Evolutionary conservation across 2,113 vertebrate species (phyloP).

Genomic region (Clarias macrocephalus): DNA sequence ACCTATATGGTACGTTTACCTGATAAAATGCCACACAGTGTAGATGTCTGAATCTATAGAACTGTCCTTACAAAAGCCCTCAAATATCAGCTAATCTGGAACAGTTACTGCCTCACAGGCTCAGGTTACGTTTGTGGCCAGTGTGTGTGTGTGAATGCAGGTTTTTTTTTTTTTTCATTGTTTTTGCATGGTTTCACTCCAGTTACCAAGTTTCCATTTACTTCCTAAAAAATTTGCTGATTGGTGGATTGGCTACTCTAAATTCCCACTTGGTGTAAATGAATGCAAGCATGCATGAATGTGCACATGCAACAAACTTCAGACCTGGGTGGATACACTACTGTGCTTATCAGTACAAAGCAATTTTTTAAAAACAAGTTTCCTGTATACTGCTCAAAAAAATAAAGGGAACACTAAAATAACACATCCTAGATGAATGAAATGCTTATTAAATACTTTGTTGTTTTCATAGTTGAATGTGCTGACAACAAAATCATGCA

Average conservation of each 20-base stretch:
- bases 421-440: no score
- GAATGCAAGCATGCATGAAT: background rate
- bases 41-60: background rate
- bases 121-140: background rate
- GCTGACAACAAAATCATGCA: no score
- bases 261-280: background rate
- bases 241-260: background rate
- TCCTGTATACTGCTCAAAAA: background rate
- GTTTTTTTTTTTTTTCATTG: no score
- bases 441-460: no score
- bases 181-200: background rate
- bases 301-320: background rate
- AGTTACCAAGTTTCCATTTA: background rate
- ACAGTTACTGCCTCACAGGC: background rate
- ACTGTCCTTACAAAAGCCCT: background rate
- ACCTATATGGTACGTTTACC: background rate
- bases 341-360: background rate
- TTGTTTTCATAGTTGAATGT: no score
- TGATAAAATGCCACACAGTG: background rate
- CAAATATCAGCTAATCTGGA: constrained; percentile 12
- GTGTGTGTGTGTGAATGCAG: background rate
- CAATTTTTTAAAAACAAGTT: background rate
- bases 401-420: no score
- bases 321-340: background rate
- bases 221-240: background rate